Evolutionary conservation across 92 coral and sea anemone species (phyloP), one percentile per base, ranked within the genome.

Genomic region (Pocillopora grandis): DNA sequence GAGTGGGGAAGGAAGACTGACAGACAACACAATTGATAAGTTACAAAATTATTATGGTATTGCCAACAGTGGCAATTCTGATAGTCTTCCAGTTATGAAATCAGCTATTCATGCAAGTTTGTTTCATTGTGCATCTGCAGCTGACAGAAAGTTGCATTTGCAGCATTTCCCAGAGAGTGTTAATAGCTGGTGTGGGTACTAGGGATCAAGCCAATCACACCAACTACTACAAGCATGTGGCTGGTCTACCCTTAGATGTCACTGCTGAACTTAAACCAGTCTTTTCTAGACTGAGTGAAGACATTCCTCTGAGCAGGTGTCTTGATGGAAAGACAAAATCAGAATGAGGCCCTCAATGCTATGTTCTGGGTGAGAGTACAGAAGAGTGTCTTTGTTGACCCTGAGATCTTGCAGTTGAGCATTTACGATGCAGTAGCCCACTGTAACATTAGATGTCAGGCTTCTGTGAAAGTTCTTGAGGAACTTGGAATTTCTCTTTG

Each of bases 251-350:
- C 48, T 33, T 58, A 42, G 27, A 57, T n/a, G 61, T 80, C 64
- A 90, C 82, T 65, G 76, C 65, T 12, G 21, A 37, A 62, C 71
- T 80, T 13, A 85, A 88, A 75, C 90, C 92, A 66, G 61, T 76
- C 10, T 88, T 84, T 69, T 63, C 59, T 52, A 80, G 88, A 67
- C 83, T 88, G 23, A 90, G 91, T 87, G 81, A 90, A 48, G 81
- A 87, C 56, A 63, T 15, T 27, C 81, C 78, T 33, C 91, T 90
- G 27, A 33, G 21, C 35, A 90, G 85, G 60, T 87, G 93, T 63
- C 82, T 90, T 85, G 23, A 90, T 83, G 91, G 91, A 9, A 86
- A 89, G 58, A 19, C 93, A 87, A 66, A 89, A 89, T 63, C 90
- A 86, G 63, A 89, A 86, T 66, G 87, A 89, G 76, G 61, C 86